These are phyloP conservation scores for Cerastis rubricosa DNA, from an alignment of 2,888 invertebrate species.

Conservation along the genomic window DNA sequence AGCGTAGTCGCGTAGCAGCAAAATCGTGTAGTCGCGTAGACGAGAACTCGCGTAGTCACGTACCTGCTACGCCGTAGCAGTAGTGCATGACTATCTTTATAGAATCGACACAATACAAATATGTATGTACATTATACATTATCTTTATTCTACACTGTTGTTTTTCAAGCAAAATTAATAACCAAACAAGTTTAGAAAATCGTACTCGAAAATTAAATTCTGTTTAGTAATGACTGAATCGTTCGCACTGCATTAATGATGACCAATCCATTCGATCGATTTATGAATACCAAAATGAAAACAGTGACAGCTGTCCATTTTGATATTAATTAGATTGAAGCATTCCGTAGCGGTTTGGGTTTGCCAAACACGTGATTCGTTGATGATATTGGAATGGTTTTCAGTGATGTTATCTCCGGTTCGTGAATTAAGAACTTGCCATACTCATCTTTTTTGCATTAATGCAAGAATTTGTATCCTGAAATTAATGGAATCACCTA, in stretches of 20 bases:
- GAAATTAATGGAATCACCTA: background rate
- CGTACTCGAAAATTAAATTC: background rate
- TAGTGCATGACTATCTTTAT: background rate
- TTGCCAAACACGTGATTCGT: background rate
- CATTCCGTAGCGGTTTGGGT: background rate
- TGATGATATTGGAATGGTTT: background rate
- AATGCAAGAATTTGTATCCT: too few species aligned
- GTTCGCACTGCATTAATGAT: constrained; percentile 4
- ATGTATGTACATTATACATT: too few species aligned
- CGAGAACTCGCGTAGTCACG: background rate
- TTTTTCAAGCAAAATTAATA: background rate
- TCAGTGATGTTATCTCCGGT: background rate
- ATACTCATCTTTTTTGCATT: background rate
- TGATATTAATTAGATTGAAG: constrained; percentile 11
- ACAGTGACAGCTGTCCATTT: background rate
- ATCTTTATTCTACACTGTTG: background rate
- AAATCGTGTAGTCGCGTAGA: constrained; percentile 16
- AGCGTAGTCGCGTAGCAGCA: background rate
- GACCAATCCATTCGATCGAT: background rate
- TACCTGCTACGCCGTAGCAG: constrained; percentile 22
- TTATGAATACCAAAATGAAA: background rate
- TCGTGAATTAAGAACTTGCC: background rate
- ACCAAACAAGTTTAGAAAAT: background rate
- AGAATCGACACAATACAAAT: background rate
- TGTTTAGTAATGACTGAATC: background rate